These are phyloP conservation scores for Cettia cetti DNA, from an alignment of 2,113 vertebrate genomes.

Conservation along the genomic window DNA sequence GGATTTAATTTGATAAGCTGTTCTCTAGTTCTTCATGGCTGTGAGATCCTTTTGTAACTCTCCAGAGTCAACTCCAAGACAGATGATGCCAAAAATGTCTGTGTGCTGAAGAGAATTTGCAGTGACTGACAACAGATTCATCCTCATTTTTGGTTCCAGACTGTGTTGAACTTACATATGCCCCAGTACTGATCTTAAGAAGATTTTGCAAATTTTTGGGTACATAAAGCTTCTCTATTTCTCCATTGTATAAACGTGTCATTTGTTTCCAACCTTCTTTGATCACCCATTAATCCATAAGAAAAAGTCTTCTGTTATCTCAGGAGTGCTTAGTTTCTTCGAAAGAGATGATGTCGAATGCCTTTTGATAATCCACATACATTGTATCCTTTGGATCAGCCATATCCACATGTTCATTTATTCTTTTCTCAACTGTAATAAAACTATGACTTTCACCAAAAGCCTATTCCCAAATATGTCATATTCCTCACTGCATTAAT, in stretches of 20 bases:
- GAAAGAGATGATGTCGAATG: background rate
- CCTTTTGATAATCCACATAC: background rate
- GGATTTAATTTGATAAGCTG: background rate
- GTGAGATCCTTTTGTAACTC: background rate
- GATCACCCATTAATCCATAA: conserved; percentile 28
- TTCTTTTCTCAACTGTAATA: background rate
- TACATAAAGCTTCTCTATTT: background rate
- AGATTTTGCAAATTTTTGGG: conserved; percentile 17
- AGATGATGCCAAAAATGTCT: background rate
- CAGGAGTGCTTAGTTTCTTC: background rate
- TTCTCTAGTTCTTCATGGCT: background rate
- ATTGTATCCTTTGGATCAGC: background rate
- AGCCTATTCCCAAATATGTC: background rate
- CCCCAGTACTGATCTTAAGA: conserved; percentile 1
- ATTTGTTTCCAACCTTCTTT: conserved; percentile 11
- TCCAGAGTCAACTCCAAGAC: background rate
- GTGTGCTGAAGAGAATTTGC: background rate
- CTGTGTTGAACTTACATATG: background rate
- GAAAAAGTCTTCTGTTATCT: background rate
- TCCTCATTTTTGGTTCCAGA: background rate
- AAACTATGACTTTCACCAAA: background rate
- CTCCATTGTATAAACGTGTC: background rate
- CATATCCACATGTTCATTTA: background rate
- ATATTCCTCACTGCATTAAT: background rate
- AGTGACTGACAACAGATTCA: background rate